A percentile compares a stretch with the other conserved stretches of the same genome.
phyloP scores from a whole-genome alignment of 1,140 invertebrate species.

The Chelonus insularis region DNA sequence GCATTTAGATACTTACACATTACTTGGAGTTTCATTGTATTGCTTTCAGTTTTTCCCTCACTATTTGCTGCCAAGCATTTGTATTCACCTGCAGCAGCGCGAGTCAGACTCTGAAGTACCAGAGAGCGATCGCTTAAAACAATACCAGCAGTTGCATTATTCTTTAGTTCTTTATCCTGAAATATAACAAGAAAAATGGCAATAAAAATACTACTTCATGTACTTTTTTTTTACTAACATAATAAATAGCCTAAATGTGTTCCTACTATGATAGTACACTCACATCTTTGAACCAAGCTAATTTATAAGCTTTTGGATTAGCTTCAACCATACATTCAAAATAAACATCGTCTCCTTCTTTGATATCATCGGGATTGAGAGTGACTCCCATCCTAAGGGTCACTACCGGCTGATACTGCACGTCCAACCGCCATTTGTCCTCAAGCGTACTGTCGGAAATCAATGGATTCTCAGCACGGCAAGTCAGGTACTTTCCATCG shows the following conservation, averaged over 20 bases:
- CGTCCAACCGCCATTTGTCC: slow-evolving; percentile 78
- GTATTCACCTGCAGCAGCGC: slow-evolving; percentile 77
- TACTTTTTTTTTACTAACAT: not conserved
- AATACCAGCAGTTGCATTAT: slow-evolving; percentile 75
- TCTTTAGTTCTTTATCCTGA: slow-evolving; percentile 76
- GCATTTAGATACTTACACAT: slow-evolving; percentile 70
- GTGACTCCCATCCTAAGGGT: slow-evolving; percentile 76
- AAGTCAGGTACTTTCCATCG: slow-evolving; percentile 84
- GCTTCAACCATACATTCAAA: slow-evolving; percentile 79
- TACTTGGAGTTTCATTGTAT: slow-evolving; percentile 75
- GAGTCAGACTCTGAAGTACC: slow-evolving; percentile 79
- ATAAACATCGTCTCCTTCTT: slow-evolving; percentile 83
- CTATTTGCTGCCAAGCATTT: slow-evolving; percentile 80
- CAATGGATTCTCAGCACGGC: slow-evolving; percentile 82
- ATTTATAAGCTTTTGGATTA: slow-evolving; percentile 78
- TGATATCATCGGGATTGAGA: slow-evolving; percentile 78
- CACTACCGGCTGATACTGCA: slow-evolving; percentile 78
- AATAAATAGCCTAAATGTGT: too few species aligned
- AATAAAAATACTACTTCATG: not conserved
- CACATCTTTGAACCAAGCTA: slow-evolving; percentile 85
- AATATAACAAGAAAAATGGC: slow-evolving; percentile 6
- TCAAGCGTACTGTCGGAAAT: slow-evolving; percentile 80
- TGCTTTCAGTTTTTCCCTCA: slow-evolving; percentile 80
- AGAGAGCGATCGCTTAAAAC: slow-evolving; percentile 82
- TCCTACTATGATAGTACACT: too few species aligned